Evolutionary conservation across 2,113 vertebrate species (phyloP), one percentile per base, ranked within the genome.

Genomic region (Fulica atra): DNA sequence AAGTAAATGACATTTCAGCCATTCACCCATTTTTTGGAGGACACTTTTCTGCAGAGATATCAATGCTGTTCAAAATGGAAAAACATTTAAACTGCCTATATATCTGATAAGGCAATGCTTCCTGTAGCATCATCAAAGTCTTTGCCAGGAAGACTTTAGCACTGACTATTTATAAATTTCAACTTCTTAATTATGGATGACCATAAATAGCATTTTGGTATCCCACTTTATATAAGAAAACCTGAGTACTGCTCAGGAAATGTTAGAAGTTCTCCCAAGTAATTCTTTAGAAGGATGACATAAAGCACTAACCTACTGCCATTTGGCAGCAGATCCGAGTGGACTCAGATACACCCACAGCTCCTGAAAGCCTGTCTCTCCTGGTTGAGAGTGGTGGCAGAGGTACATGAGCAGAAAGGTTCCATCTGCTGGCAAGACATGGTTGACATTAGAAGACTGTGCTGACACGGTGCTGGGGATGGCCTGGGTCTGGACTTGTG

Each of bases 361-460:
- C 26, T 69, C 78, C 48, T 53, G 56, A 84, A 86, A 87, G 20
- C 18, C 26, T 26, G 1, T 13, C 48, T 23, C 80, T 60, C 35
- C 42, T 63, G 29, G 36, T 26, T 31, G 29, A 25, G 72, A 50
- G 15, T 25, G 20, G 24, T 28, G 31, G 31, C 59, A 70, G 54
- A 61, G 14, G 44, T 8, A 35, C 3, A 11, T 0, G 0, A 24
- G 60, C 46, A 73, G 48, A 64, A 86, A 90, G 31, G 25, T 17
- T 78, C 51, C 40, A 35, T 66, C 65, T 14, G 2, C 54, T 1
- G 25, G 31, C 11, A 88, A 69, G 19, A 19, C 0, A 0, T 48
- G 26, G 8, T 0, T 92, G 68, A 57, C 33, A 15, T 8, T 21
- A 72, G 38, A 72, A 35, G 57, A 13, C 20, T 86, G 35, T 53